Conservation (phyloP, 2,113 vertebrate genomes). For the Xenopus laevis region DNA sequence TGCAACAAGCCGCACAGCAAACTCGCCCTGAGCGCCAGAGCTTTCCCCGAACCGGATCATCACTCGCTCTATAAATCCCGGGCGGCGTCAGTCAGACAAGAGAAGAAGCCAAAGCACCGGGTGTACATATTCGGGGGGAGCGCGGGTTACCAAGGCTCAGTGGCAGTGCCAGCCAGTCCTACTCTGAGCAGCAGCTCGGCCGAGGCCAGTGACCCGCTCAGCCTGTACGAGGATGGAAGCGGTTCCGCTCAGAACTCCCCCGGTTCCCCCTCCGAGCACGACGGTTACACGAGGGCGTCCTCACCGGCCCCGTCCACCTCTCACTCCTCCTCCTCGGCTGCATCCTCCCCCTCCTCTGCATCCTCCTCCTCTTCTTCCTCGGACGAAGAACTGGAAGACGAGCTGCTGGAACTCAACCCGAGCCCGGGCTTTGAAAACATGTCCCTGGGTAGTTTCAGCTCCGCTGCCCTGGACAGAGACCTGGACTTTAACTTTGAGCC, state of each 20-base stretch:
- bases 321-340: slow-evolving; percentile 72
- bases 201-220: slow-evolving; percentile 84
- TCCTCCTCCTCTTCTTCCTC: slow-evolving; percentile 79
- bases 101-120: slow-evolving; percentile 85
- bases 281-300: slow-evolving; percentile 75
- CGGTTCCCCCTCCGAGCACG: slow-evolving; percentile 58
- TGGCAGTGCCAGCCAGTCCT: slow-evolving; percentile 80
- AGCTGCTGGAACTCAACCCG: slow-evolving; percentile 86
- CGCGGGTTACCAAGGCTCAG: slow-evolving; percentile 61
- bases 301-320: slow-evolving; percentile 88
- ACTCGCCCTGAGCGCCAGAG: slow-evolving; percentile 67
- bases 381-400: slow-evolving; percentile 94
- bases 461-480: slow-evolving; percentile 90
- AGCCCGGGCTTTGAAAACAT: slow-evolving; percentile 92
- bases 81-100: slow-evolving; percentile 55
- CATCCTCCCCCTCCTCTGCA: slow-evolving; percentile 73
- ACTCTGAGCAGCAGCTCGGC: slow-evolving; percentile 82
- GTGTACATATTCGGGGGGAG: slow-evolving; percentile 79
- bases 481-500: slow-evolving; percentile 94
- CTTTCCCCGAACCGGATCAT: slow-evolving; percentile 71
- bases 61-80: slow-evolving; percentile 87
- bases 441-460: slow-evolving; percentile 89
- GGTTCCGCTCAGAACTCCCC: slow-evolving; percentile 59
- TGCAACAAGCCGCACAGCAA: slow-evolving; percentile 78
- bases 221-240: slow-evolving; percentile 81